Conservation (phyloP, 2,888 invertebrate species). For the Tipula confusa region DNA sequence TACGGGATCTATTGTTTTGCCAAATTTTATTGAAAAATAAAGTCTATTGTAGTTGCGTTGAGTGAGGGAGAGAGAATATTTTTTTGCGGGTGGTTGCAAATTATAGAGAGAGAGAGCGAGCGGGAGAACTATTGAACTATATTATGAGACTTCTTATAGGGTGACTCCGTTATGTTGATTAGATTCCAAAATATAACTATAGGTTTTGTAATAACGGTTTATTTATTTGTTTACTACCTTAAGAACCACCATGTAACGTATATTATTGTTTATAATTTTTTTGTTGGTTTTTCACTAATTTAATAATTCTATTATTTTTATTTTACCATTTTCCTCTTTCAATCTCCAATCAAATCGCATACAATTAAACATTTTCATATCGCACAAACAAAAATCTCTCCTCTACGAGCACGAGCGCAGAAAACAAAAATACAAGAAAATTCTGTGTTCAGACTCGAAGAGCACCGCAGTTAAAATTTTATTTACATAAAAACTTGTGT, state of each 20-base stretch:
- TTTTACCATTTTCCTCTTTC: not conserved
- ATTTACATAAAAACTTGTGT: not conserved
- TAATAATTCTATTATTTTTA: not conserved
- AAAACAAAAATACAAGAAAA: not conserved
- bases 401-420: not conserved
- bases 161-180: too few relatives aligned
- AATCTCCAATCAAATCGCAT: not conserved
- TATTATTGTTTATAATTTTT: not conserved
- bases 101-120: too few relatives aligned
- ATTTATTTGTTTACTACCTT: not conserved
- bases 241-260: not conserved
- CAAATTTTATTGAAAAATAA: too few relatives aligned
- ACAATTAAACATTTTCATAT: not conserved
- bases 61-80: too few relatives aligned
- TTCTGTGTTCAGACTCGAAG: not conserved
- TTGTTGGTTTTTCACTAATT: not conserved
- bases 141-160: too few relatives aligned
- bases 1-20: too few relatives aligned
- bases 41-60: too few relatives aligned
- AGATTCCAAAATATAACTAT: too few relatives aligned
- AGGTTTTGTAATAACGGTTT: too few relatives aligned
- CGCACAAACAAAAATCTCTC: not conserved
- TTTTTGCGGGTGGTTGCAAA: too few relatives aligned
- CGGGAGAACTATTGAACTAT: too few relatives aligned
- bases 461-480: not conserved